A percentile compares a stretch with the other conserved stretches of the same genome.
Conservation (phyloP, 2,888 invertebrate genomes). For the Calliphora vomitoria region DNA sequence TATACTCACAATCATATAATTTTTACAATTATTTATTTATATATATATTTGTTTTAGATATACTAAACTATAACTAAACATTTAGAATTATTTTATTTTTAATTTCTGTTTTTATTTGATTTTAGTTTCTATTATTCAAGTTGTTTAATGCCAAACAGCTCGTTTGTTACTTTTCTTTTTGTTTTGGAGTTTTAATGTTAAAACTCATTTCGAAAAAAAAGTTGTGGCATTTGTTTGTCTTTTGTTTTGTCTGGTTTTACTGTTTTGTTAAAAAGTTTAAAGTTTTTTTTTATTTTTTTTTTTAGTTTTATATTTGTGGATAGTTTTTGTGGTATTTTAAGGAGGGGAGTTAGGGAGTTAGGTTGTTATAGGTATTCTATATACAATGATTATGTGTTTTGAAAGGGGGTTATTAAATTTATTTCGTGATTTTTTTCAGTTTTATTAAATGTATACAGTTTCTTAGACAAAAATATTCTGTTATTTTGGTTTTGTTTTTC, state of each 20-base stretch:
- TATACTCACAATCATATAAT: slow-evolving; percentile 67
- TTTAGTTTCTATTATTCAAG: slow-evolving; percentile 31
- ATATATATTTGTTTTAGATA: slow-evolving; percentile 31
- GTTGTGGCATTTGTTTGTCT: slow-evolving; percentile 1
- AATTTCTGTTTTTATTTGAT: slow-evolving; percentile 16
- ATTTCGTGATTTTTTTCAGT: neutral
- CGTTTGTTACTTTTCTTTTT: slow-evolving; percentile 6
- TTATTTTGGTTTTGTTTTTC: neutral
- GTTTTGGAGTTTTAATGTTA: slow-evolving; percentile 1
- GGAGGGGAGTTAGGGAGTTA: neutral
- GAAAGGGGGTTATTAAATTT: neutral
- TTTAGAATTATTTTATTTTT: slow-evolving; percentile 53
- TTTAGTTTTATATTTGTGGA: too few relatives aligned
- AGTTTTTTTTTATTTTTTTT: neutral
- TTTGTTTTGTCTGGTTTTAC: neutral
- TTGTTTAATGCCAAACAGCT: slow-evolving; percentile 28
- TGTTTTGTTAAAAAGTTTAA: slow-evolving; percentile 6
- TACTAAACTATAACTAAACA: slow-evolving; percentile 68
- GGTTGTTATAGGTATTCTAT: neutral
- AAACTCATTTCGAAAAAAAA: slow-evolving; percentile 18
- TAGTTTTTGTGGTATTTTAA: too few relatives aligned
- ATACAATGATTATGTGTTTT: neutral
- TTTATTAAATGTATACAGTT: neutral
- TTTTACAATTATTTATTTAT: slow-evolving; percentile 47
- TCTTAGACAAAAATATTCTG: neutral